These are phyloP conservation scores for Emmelina monodactyla DNA, from an alignment of 2,888 invertebrate species.

Conservation along the genomic window DNA sequence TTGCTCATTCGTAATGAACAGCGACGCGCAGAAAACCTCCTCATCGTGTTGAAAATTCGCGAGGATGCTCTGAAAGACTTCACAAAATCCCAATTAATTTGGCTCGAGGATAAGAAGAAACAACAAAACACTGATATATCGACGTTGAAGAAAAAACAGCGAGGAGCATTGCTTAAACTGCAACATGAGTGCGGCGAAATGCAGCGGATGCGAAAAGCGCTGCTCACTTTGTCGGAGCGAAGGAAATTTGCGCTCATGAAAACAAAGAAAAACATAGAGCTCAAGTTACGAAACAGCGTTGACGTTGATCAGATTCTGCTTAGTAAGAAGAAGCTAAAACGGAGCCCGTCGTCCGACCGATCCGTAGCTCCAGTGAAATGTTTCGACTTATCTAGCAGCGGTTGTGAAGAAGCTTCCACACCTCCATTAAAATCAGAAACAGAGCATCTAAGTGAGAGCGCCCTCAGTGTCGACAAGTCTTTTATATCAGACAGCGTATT, in stretches of 20 bases:
- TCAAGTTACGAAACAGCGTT: conserved; percentile 41
- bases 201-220: conserved; percentile 61
- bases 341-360: conserved; percentile 29
- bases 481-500: conserved; percentile 36
- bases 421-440: conserved; percentile 21
- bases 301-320: conserved; percentile 42
- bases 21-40: conserved; percentile 51
- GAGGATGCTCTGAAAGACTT: conserved; percentile 58
- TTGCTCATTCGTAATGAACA: conserved; percentile 61
- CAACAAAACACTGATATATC: conserved; percentile 53
- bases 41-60: conserved; percentile 53
- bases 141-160: conserved; percentile 71
- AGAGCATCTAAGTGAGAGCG: conserved; percentile 5
- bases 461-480: conserved; percentile 36
- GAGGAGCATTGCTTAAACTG: conserved; percentile 69
- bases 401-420: conserved; percentile 40
- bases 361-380: conserved; percentile 43
- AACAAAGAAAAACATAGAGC: conserved; percentile 51
- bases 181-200: conserved; percentile 75
- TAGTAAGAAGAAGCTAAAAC: conserved; percentile 45
- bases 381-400: conserved; percentile 52
- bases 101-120: conserved; percentile 55
- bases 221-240: conserved; percentile 47
- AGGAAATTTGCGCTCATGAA: conserved; percentile 50
- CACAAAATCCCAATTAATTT: conserved; percentile 56